phyloP scores from a whole-genome alignment of 2,888 invertebrate genomes.

The Phengaris alcon region DNA sequence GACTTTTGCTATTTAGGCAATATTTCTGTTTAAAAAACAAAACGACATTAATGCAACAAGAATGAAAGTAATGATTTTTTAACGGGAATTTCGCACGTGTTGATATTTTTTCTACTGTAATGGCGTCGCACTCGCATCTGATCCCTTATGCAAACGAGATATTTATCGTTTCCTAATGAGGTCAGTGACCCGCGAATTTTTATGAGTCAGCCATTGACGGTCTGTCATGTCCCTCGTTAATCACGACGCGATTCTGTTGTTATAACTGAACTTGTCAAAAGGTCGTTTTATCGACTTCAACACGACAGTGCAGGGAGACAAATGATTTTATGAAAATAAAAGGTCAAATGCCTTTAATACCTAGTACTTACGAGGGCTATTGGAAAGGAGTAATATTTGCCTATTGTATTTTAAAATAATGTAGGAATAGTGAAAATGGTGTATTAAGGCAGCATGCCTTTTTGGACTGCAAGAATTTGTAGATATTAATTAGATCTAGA shows the following conservation, averaged over 20 bases:
- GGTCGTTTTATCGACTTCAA: neutral
- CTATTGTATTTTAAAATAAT: too few species aligned
- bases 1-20: neutral
- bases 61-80: too few species aligned
- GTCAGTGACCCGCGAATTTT: constrained; percentile 20
- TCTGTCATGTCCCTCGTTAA: neutral
- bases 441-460: too few species aligned
- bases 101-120: neutral
- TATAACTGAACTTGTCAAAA: neutral
- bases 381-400: too few species aligned
- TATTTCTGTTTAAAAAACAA: neutral
- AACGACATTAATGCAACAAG: too few species aligned
- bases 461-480: too few species aligned
- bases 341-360: neutral
- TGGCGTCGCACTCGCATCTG: neutral
- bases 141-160: constrained; percentile 17
- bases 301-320: neutral
- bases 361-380: too few species aligned
- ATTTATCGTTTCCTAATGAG: constrained; percentile 20
- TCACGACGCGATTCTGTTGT: neutral
- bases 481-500: too few species aligned
- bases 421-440: too few species aligned
- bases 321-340: neutral
- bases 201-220: neutral
- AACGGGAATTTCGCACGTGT: neutral